Conservation (phyloP, 2,797 vertebrate species). For the Poecilia gillii region DNA sequence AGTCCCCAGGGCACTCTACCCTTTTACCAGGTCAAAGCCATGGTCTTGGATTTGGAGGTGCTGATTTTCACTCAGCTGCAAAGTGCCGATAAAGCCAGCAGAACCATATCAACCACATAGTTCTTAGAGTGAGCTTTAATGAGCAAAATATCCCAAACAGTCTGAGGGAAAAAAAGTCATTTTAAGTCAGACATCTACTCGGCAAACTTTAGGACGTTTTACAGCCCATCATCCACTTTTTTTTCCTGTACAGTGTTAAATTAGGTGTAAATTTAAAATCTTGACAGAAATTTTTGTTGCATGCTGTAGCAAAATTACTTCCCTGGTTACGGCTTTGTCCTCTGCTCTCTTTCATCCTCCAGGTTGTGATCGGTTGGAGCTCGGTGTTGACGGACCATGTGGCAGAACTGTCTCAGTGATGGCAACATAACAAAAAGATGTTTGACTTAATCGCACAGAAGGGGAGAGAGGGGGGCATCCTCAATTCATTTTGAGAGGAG, state of each 20-base stretch:
- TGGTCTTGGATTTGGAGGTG: no score
- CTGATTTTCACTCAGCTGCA: no score
- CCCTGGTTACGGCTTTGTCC: not conserved
- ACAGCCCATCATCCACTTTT: not conserved
- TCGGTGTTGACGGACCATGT: constrained; percentile 30
- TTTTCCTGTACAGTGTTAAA: not conserved
- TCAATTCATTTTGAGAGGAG: constrained; percentile 29
- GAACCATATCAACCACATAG: no score
- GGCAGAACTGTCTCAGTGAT: constrained; percentile 24
- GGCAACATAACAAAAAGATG: constrained; percentile 44
- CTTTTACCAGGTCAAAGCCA: not conserved
- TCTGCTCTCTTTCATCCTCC: constrained; percentile 8
- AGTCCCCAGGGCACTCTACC: no score
- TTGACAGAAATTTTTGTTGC: not conserved
- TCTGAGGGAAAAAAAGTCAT: not conserved
- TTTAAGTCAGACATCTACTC: not conserved
- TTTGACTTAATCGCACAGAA: constrained; percentile 13
- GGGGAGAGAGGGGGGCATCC: constrained; percentile 33
- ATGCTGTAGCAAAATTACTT: not conserved
- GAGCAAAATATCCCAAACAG: no score
- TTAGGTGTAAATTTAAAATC: not conserved
- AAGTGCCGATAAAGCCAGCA: no score
- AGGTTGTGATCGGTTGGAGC: constrained; percentile 19
- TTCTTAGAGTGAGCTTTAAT: no score
- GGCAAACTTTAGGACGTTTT: not conserved